Base-by-base conservation (phyloP, 2,888 invertebrate genomes). In the Tholera decimalis region DNA sequence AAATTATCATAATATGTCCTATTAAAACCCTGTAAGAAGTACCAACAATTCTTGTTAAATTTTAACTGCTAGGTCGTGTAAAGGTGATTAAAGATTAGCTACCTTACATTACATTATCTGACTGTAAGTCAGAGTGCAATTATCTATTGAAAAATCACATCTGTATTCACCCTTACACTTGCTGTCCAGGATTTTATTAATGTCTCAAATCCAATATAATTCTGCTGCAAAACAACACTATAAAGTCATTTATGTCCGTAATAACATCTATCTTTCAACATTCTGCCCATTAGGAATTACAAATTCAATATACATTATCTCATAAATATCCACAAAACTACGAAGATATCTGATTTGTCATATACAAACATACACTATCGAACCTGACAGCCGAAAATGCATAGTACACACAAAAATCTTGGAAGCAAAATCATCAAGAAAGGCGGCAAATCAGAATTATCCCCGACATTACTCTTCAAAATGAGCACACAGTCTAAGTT, bases 11-110 rank as follows among this genome's bases (percentile, higher is more conserved):
- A 51, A 49, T 46, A 47, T 58, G 61, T 61, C 49, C 30, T 76
- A 63, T 46, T 46, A 39, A 41, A 63, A 73, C 78, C 76, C 78
- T 78, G 79, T 78, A 72, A 56, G 50, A 61, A 46, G 35, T 58
- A 66, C 30, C 35, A 28, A 26, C 15, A 43, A 63, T 35, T 13
- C 15, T 8, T 33, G 26, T 33, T 5, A 41, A 39, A 61, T 28
- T 3, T 22, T 37, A 37, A 11, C n/a, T 49, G 39, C 37, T 4
- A 39, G 46, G 20, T 41, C 4, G n/a, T 22, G 15, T 39, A n/a
- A 26, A 33, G 30, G 2, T 33, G 55, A 24, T 56, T 18, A 28
- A n/a, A 57, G 6, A 35, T 41, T 28, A 49, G 5, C 20, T 55
- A 13, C 20, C 9, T 22, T 13, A 13, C 4, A 8, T 50, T 20